Conservation (phyloP, 2,888 invertebrate genomes). For the Platerodrilus igneus region DNA sequence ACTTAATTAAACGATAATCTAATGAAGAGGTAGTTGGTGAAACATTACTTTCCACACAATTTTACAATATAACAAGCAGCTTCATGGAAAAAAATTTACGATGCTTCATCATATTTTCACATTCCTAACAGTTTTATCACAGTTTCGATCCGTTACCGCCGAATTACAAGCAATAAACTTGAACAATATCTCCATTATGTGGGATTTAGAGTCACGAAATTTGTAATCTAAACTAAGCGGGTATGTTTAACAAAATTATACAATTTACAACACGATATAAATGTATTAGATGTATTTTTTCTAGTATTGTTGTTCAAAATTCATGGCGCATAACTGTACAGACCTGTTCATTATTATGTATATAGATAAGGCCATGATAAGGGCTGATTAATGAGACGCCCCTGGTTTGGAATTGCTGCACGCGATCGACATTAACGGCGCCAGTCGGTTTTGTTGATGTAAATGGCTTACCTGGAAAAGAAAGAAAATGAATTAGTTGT, state of each 20-base stretch:
- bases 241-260: constrained; percentile 46
- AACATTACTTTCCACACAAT: too few species aligned
- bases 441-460: too few species aligned
- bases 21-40: too few species aligned
- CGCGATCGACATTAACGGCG: constrained; percentile 36
- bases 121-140: constrained; percentile 14
- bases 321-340: constrained; percentile 40
- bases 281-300: too few species aligned
- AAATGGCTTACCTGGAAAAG: constrained; percentile 32
- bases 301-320: constrained; percentile 30
- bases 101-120: too few species aligned
- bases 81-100: too few species aligned
- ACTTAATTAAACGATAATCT: too few species aligned
- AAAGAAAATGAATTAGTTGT: constrained; percentile 23
- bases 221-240: constrained; percentile 44
- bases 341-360: constrained; percentile 47
- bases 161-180: constrained; percentile 15
- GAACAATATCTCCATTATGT: constrained; percentile 38
- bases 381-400: constrained; percentile 38
- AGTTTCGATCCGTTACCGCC: constrained; percentile 15
- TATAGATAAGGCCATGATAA: constrained; percentile 41
- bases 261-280: constrained; percentile 46
- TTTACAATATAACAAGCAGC: too few species aligned
- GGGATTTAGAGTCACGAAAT: constrained; percentile 44
- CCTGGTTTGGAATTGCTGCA: constrained; percentile 30